Percentiles rank a stretch among this genome's conserved stretches.
These are phyloP conservation scores for Monopterus albus DNA, from an alignment of 2,113 vertebrate species.

Conservation along the genomic window DNA sequence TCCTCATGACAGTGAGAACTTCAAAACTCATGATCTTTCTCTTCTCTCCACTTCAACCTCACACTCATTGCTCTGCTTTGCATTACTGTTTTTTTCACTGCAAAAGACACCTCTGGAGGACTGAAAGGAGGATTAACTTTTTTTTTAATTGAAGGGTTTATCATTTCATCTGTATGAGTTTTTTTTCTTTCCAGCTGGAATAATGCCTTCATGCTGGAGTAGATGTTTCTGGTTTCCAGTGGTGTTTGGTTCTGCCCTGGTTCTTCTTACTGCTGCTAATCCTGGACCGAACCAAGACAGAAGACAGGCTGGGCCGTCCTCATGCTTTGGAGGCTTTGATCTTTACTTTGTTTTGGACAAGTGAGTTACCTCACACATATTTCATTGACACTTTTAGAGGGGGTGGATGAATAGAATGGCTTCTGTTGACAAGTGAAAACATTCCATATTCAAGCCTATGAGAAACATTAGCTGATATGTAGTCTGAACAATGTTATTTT, in stretches of 20 bases:
- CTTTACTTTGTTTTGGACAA: slow-evolving; percentile 98
- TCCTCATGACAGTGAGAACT: slow-evolving; percentile 41
- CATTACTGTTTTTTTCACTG: slow-evolving; percentile 39
- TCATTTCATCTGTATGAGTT: slow-evolving; percentile 8
- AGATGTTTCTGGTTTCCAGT: slow-evolving; percentile 61
- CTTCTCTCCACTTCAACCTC: slow-evolving; percentile 22
- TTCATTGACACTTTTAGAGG: too few relatives aligned
- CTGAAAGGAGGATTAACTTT: slow-evolving; percentile 25
- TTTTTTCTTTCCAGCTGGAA: slow-evolving; percentile 53
- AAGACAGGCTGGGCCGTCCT: slow-evolving; percentile 70
- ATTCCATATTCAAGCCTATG: not conserved
- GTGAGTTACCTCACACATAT: slow-evolving; percentile 86
- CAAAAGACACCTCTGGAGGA: slow-evolving; percentile 24
- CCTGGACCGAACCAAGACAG: slow-evolving; percentile 81
- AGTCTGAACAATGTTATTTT: not conserved
- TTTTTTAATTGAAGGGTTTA: not conserved
- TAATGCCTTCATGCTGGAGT: slow-evolving; percentile 72
- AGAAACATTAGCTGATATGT: not conserved
- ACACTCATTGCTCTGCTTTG: slow-evolving; percentile 34
- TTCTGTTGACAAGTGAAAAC: not conserved
- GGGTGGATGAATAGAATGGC: slow-evolving; percentile 38
- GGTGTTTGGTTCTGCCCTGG: slow-evolving; percentile 73
- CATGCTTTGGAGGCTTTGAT: slow-evolving; percentile 97
- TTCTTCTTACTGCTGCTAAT: slow-evolving; percentile 66
- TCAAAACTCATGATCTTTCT: slow-evolving; percentile 44